Conservation (phyloP, 2,113 vertebrate genomes). For the Uria aalge region DNA sequence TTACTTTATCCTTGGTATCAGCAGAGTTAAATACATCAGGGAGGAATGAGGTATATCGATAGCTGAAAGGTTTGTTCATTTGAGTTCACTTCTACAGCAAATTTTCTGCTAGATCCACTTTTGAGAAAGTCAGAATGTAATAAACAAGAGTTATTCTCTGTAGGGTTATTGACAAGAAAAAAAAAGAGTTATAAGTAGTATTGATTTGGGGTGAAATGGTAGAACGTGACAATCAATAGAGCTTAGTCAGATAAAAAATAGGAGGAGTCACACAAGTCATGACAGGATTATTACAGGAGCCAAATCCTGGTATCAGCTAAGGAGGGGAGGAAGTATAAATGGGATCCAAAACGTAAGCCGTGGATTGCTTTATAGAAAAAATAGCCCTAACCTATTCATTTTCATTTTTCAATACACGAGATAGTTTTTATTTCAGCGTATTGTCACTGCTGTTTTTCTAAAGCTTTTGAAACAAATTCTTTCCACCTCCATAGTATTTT, state of each 20-base stretch:
- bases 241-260: slow-evolving; percentile 54
- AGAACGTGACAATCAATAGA: slow-evolving; percentile 47
- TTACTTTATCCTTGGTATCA: background rate
- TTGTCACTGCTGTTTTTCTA: slow-evolving; percentile 26
- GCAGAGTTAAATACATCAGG: slow-evolving; percentile 23
- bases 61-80: slow-evolving; percentile 18
- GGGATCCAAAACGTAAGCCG: background rate
- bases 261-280: background rate
- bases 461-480: slow-evolving; percentile 56
- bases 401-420: background rate
- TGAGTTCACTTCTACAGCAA: slow-evolving; percentile 26
- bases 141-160: slow-evolving; percentile 29
- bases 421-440: slow-evolving; percentile 31
- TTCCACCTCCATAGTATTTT: slow-evolving; percentile 55
- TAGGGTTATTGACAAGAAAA: slow-evolving; percentile 7
- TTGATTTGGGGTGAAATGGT: slow-evolving; percentile 35
- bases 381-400: background rate
- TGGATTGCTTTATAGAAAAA: background rate
- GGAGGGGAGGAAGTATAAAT: background rate
- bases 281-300: background rate
- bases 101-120: slow-evolving; percentile 15
- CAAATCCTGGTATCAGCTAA: slow-evolving; percentile 1
- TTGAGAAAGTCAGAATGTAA: slow-evolving; percentile 14
- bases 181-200: slow-evolving; percentile 17
- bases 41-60: background rate